Conservation (phyloP, 2,113 vertebrate species). For the Sinocyclocheilus anshuiensis region DNA sequence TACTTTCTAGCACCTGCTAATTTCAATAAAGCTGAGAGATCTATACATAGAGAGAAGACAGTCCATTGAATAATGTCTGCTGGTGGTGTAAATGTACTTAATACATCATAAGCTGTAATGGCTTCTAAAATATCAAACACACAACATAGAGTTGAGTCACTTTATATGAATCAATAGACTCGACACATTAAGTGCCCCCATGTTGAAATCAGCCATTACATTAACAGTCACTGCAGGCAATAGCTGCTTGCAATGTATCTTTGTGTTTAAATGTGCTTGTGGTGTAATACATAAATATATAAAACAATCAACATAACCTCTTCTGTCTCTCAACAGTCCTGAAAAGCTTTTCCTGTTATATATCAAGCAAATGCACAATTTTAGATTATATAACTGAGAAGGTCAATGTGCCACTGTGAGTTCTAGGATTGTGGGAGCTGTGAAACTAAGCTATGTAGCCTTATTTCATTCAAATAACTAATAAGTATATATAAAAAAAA, state of each 20-base stretch:
- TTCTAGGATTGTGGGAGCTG: background rate
- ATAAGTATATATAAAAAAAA: too few species aligned
- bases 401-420: background rate
- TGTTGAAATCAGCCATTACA: constrained; percentile 41
- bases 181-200: constrained; percentile 24
- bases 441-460: constrained; percentile 6
- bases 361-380: constrained; percentile 1
- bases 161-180: constrained; percentile 7
- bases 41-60: background rate
- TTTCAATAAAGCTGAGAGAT: background rate
- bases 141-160: background rate
- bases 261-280: constrained; percentile 33
- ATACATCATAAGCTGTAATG: background rate
- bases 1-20: background rate
- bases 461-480: background rate
- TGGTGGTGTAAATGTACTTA: background rate
- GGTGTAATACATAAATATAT: constrained; percentile 11
- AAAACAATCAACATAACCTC: constrained; percentile 22
- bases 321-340: background rate
- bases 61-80: background rate
- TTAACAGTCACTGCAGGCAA: constrained; percentile 1
- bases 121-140: background rate
- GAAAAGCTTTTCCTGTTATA: constrained; percentile 15
- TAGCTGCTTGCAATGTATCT: constrained; percentile 30
- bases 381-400: constrained; percentile 11